Evolutionary conservation across 2,888 invertebrate species (phyloP).

Genomic region (Ophonus ardosiacus): DNA sequence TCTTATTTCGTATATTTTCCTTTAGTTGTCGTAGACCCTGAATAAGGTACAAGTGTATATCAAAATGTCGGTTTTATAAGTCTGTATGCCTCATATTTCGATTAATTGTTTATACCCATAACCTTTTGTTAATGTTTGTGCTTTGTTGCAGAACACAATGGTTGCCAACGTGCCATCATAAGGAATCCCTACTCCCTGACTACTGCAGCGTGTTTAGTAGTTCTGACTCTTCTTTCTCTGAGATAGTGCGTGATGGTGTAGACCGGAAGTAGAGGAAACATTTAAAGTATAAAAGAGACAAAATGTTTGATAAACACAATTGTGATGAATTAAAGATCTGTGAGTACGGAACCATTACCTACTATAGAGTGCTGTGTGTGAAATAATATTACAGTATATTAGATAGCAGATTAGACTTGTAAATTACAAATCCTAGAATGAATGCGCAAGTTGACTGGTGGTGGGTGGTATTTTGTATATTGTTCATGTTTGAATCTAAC

Average conservation of each 20-base stretch:
- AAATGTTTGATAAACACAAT: conserved; percentile 26
- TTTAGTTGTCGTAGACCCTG: too few species aligned
- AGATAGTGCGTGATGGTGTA: conserved; percentile 54
- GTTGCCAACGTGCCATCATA: not conserved
- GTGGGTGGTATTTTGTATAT: not conserved
- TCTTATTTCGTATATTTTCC: too few species aligned
- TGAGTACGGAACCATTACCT: conserved; percentile 34
- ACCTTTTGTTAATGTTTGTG: too few species aligned
- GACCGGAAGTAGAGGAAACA: not conserved
- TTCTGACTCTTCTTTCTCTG: not conserved
- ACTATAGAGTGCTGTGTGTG: conserved; percentile 59
- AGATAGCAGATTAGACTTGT: conserved; percentile 54
- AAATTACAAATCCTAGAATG: conserved; percentile 34
- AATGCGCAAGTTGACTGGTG: conserved; percentile 30
- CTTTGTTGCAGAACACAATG: conserved; percentile 46
- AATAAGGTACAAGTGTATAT: too few species aligned
- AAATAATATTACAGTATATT: conserved; percentile 40
- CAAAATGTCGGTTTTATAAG: too few species aligned
- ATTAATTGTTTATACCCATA: too few species aligned
- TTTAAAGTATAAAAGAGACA: conserved; percentile 28
- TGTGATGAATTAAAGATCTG: conserved; percentile 41
- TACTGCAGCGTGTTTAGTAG: conserved; percentile 22
- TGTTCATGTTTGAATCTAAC: not conserved
- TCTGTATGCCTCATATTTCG: too few species aligned
- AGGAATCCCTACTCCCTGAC: not conserved